Evolutionary conservation across 2,888 invertebrate species (phyloP).

Genomic region (Cheilosia soror): DNA sequence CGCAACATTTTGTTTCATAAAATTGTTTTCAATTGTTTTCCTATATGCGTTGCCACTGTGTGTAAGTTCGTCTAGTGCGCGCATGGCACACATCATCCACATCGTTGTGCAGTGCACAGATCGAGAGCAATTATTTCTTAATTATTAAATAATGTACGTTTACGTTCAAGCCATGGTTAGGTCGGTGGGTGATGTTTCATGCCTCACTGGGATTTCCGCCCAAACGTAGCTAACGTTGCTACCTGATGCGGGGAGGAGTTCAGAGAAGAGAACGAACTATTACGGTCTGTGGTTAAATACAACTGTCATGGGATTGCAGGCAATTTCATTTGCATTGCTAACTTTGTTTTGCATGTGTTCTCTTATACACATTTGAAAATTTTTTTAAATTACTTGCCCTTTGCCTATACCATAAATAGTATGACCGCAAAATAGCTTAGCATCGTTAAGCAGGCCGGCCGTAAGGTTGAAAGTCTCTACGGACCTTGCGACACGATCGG

Average conservation of each 20-base stretch:
- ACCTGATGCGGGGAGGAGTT: background rate
- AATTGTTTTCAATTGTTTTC: conserved; percentile 39
- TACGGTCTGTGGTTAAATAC: conserved; percentile 23
- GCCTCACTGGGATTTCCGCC: conserved; percentile 68
- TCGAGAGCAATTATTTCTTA: conserved; percentile 66
- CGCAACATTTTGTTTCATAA: conserved; percentile 48
- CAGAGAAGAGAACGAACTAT: background rate
- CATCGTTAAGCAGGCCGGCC: too few relatives aligned
- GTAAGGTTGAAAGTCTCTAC: too few relatives aligned
- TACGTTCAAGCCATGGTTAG: conserved; percentile 58
- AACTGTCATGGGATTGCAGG: conserved; percentile 8
- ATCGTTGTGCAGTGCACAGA: conserved; percentile 46
- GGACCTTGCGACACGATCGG: too few relatives aligned
- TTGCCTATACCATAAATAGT: too few relatives aligned
- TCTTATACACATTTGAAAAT: too few relatives aligned
- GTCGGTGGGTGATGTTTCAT: conserved; percentile 66
- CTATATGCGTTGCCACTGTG: conserved; percentile 22
- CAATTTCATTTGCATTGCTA: conserved; percentile 6
- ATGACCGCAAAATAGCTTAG: too few relatives aligned
- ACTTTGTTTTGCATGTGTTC: too few relatives aligned
- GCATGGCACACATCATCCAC: conserved; percentile 19
- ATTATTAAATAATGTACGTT: conserved; percentile 67
- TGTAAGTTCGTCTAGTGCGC: conserved; percentile 1
- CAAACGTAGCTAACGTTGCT: conserved; percentile 3
- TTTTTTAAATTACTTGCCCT: too few relatives aligned